Evolutionary conservation across 2,113 vertebrate species (phyloP).

Genomic region (Gorsachius goisagi): DNA sequence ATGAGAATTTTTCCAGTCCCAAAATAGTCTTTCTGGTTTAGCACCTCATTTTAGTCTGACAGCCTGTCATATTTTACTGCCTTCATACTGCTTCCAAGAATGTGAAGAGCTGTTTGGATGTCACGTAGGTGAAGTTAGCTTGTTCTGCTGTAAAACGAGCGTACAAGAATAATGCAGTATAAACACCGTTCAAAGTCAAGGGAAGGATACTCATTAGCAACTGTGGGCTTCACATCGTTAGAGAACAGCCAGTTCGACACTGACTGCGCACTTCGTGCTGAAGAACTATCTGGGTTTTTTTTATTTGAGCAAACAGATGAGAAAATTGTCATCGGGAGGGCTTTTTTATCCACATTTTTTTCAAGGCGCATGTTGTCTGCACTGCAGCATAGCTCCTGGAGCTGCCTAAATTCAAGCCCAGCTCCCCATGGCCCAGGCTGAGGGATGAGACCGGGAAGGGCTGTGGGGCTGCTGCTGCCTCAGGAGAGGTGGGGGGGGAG

Average conservation of each 20-base stretch:
- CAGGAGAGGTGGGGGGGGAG: accelerated
- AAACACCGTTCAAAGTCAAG: neutral
- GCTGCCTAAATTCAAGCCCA: neutral
- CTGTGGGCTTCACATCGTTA: neutral
- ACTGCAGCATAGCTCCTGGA: neutral
- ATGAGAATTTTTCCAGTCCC: slow-evolving; percentile 56
- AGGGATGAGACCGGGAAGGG: neutral
- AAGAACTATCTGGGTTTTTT: neutral
- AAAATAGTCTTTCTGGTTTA: slow-evolving; percentile 62
- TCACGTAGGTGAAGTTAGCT: slow-evolving; percentile 56
- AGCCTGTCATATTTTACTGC: slow-evolving; percentile 59
- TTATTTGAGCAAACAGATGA: neutral
- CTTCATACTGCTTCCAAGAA: slow-evolving; percentile 47
- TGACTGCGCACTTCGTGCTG: neutral
- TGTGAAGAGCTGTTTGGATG: slow-evolving; percentile 37
- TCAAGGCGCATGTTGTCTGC: neutral
- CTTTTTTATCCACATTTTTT: neutral
- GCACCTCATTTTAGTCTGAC: slow-evolving; percentile 58
- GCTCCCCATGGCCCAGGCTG: neutral
- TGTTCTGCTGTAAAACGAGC: slow-evolving; percentile 27
- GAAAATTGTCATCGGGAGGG: neutral
- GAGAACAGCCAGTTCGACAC: neutral
- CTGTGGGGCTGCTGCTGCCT: neutral
- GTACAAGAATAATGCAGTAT: neutral
- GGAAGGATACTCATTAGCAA: neutral